Percentiles rank a stretch among this genome's conserved stretches.
Conservation (phyloP, 1,140 invertebrate species). For the Tetramorium alpestre region DNA sequence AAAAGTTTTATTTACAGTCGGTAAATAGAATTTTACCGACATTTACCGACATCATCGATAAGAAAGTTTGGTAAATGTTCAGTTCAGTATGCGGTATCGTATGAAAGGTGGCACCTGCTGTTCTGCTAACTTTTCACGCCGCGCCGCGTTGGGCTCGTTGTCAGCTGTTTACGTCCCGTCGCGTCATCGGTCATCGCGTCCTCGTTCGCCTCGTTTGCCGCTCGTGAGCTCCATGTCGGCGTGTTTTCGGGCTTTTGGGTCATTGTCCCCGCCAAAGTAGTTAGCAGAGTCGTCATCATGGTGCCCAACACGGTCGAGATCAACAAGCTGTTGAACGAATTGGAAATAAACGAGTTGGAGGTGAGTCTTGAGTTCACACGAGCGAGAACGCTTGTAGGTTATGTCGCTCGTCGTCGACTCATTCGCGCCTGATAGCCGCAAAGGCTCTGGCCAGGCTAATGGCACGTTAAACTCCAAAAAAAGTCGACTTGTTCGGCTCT, state of each 20-base stretch:
- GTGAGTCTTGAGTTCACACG: constrained; percentile 49
- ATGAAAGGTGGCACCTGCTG: not conserved
- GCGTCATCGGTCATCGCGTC: not conserved
- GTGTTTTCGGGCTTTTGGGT: constrained; percentile 1
- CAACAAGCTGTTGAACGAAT: constrained; percentile 67
- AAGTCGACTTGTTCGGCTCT: not conserved
- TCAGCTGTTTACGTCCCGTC: not conserved
- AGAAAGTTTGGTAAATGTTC: no score
- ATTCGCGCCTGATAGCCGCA: no score
- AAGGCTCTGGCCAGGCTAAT: no score
- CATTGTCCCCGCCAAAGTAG: constrained; percentile 31
- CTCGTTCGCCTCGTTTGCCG: constrained; percentile 39
- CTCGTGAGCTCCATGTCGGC: constrained; percentile 58
- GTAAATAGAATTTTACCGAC: no score
- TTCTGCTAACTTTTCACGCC: not conserved
- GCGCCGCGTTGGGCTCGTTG: not conserved
- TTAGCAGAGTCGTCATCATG: constrained; percentile 63
- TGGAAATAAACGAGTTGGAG: constrained; percentile 76
- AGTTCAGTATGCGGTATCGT: not conserved
- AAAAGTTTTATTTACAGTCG: no score
- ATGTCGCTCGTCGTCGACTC: constrained; percentile 16
- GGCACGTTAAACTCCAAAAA: no score
- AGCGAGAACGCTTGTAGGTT: constrained; percentile 57
- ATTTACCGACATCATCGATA: no score
- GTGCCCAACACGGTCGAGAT: constrained; percentile 70